These are phyloP conservation scores for Seira sanloemensis DNA, from an alignment of 2,888 invertebrate genomes.

Conservation along the genomic window DNA sequence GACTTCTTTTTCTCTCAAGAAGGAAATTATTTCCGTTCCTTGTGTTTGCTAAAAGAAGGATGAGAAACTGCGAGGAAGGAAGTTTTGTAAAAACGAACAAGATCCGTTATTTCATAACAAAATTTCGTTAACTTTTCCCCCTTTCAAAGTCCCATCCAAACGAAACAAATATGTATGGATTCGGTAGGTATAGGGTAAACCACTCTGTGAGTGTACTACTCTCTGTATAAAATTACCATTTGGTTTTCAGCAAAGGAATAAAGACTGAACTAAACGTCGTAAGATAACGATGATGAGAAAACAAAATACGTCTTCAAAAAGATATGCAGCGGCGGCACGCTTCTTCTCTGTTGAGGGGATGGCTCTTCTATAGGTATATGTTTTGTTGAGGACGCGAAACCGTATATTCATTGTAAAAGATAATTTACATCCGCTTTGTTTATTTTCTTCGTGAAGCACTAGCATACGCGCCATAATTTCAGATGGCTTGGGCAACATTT, in stretches of 20 bases:
- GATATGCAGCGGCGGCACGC: background rate
- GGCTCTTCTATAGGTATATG: background rate
- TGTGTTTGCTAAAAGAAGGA: constrained; percentile 10
- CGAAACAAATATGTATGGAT: too few relatives aligned
- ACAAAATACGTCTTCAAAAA: constrained; percentile 14
- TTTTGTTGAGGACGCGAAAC: too few relatives aligned
- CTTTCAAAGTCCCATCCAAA: too few relatives aligned
- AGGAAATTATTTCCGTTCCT: constrained; percentile 44
- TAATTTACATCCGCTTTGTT: too few relatives aligned
- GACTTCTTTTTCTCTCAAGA: background rate
- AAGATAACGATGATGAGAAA: constrained; percentile 34
- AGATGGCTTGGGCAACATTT: too few relatives aligned
- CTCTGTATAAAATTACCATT: background rate
- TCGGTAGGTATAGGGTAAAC: too few relatives aligned
- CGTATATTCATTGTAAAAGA: too few relatives aligned
- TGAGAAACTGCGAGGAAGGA: too few relatives aligned
- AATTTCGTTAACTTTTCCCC: constrained; percentile 33
- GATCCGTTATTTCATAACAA: constrained; percentile 33
- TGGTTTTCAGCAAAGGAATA: background rate
- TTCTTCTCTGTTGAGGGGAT: background rate
- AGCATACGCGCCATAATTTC: too few relatives aligned
- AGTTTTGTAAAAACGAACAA: too few relatives aligned
- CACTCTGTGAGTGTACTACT: too few relatives aligned
- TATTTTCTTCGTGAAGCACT: too few relatives aligned
- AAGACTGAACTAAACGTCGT: background rate